Evolutionary conservation across 1,140 invertebrate genomes (phyloP).

Genomic region (Apis dorsata): DNA sequence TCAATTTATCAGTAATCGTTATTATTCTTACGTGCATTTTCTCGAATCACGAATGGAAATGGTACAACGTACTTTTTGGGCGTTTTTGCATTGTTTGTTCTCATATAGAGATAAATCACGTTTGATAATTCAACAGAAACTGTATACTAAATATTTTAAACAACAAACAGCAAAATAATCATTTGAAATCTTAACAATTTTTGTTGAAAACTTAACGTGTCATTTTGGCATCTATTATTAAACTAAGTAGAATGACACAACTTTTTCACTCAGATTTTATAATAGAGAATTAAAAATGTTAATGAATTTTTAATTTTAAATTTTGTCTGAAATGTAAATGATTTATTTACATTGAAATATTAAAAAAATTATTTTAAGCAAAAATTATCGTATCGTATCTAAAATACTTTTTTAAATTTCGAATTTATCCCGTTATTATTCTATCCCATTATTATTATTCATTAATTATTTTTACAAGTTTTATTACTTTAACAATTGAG

Average conservation of each 20-base stretch:
- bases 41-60: constrained; percentile 10
- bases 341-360: not conserved
- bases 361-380: not conserved
- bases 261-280: not conserved
- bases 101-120: not conserved
- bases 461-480: not conserved
- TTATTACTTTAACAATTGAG: not conserved
- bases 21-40: constrained; percentile 26
- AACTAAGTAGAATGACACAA: constrained; percentile 21
- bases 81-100: not conserved
- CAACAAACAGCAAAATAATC: constrained; percentile 34
- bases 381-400: not conserved
- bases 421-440: not conserved
- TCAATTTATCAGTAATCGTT: constrained; percentile 3
- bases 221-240: constrained; percentile 25
- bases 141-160: constrained; percentile 32
- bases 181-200: constrained; percentile 36
- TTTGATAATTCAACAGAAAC: constrained; percentile 23
- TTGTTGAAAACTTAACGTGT: constrained; percentile 36
- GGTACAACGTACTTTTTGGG: not conserved
- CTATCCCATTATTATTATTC: too few relatives aligned
- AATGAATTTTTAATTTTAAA: not conserved
- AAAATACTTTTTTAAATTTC: not conserved
- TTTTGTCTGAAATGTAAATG: not conserved
- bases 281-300: not conserved